phyloP scores from a whole-genome alignment of 2,888 invertebrate species.

The Trichopoda pennipes region DNA sequence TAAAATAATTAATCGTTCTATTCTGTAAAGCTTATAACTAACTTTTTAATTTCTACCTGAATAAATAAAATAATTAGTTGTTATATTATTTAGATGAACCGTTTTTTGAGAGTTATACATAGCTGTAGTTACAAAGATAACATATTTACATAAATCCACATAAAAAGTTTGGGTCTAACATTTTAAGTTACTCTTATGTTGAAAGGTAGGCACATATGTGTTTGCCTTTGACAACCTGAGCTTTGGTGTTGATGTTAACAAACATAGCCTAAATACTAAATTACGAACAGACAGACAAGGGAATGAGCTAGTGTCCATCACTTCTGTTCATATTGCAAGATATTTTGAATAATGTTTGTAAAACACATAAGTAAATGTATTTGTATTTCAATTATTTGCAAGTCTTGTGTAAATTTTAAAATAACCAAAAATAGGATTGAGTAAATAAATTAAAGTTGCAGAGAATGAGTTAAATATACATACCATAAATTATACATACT shows the following conservation, averaged over 20 bases:
- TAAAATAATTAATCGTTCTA: too few species aligned
- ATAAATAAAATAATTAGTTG: too few species aligned
- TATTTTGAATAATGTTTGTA: constrained; percentile 1
- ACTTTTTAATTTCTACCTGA: too few species aligned
- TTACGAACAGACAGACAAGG: not conserved
- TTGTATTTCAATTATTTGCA: constrained; percentile 36
- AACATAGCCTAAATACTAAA: constrained; percentile 25
- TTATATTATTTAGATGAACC: too few species aligned
- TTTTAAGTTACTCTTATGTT: not conserved
- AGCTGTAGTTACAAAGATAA: constrained; percentile 33
- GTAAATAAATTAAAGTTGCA: constrained; percentile 45
- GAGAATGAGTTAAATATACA: constrained; percentile 12
- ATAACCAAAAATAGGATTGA: constrained; percentile 39
- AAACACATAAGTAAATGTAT: constrained; percentile 3
- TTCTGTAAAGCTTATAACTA: too few species aligned
- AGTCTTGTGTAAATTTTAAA: constrained; percentile 53
- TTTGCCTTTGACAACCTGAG: constrained; percentile 1
- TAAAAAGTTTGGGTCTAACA: not conserved
- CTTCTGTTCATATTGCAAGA: constrained; percentile 27
- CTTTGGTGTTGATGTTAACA: constrained; percentile 22
- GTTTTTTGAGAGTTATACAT: too few species aligned
- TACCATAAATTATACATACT: constrained; percentile 4
- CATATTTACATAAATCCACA: constrained; percentile 21
- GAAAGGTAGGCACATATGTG: constrained; percentile 19
- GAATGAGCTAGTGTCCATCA: constrained; percentile 16